Evolutionary conservation across 2,888 invertebrate species (phyloP), one percentile per base, ranked within the genome.

Genomic region (Dione juno): DNA sequence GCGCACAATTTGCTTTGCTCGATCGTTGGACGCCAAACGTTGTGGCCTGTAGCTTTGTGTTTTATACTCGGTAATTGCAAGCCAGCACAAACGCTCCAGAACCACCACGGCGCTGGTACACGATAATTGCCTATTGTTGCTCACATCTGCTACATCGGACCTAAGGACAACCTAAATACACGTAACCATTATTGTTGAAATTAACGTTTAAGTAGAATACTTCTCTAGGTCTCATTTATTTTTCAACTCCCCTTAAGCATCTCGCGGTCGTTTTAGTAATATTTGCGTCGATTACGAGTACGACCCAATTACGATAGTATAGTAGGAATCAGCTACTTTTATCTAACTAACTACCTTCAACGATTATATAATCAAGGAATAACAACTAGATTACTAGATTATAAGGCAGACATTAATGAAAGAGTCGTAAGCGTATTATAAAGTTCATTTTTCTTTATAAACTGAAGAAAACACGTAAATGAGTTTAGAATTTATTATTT

Each of bases 111-210:
- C 86, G 69, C 81, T 43, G 54, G 84, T 85, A 85, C 87, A 87
- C 85, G 87, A 88, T 90, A 90, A 92, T 92, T 91, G 89, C 89
- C 77, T 84, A 89, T 92, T 91, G 89, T 90, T 88, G 82, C 84
- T 81, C 80, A 81, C 83, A 81, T 80, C 81, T 81, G 77, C 82
- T 76, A 80, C 84, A 80, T 82, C 82, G 80, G 78, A 77, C 83
- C 82, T 79, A 81, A 66, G 61, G 77, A 80, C 81, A 76, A 77
- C 82, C 80, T 85, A 88, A 89, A 89, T 87, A 89, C 84, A 88
- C 87, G 87, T 84, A 80, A 77, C 84, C 73, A 80, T 80, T 81
- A 77, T 65, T 28, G 28, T 65, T 28, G 28, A 28, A 28, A 28
- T 28, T 28, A 28, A 28, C 28, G 5, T 3, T 28, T 2, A 40